phyloP scores from a whole-genome alignment of 2,797 vertebrate genomes.

The Lepus oiostolus region DNA sequence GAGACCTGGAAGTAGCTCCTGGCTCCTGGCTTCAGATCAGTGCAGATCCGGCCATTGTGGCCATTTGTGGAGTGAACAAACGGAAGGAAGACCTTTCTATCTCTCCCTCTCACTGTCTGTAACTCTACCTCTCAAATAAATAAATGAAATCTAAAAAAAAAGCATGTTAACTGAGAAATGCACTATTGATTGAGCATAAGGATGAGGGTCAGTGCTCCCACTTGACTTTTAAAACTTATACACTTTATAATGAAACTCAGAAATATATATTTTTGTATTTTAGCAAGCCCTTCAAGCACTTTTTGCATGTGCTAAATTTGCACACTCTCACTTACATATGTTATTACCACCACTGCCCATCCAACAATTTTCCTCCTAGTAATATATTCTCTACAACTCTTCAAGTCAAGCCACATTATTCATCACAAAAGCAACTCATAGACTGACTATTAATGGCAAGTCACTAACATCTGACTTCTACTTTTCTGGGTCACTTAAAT shows the following conservation, averaged over 20 bases:
- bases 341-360: background rate
- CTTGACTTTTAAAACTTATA: too few species aligned
- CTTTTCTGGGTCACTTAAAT: background rate
- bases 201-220: too few species aligned
- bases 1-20: too few species aligned
- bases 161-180: too few species aligned
- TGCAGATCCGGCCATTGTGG: too few species aligned
- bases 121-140: too few species aligned
- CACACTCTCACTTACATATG: background rate
- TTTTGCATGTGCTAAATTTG: background rate
- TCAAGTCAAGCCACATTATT: background rate
- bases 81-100: too few species aligned
- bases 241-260: background rate
- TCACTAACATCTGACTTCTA: background rate
- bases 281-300: background rate
- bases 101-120: too few species aligned
- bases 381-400: background rate
- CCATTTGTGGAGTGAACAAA: too few species aligned
- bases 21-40: too few species aligned
- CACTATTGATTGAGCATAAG: too few species aligned
- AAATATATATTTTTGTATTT: background rate
- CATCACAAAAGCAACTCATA: background rate
- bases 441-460: background rate
- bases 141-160: too few species aligned
- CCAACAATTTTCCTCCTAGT: background rate